Conservation (phyloP, 2,797 vertebrate genomes). For the Pantherophis vulpinus region DNA sequence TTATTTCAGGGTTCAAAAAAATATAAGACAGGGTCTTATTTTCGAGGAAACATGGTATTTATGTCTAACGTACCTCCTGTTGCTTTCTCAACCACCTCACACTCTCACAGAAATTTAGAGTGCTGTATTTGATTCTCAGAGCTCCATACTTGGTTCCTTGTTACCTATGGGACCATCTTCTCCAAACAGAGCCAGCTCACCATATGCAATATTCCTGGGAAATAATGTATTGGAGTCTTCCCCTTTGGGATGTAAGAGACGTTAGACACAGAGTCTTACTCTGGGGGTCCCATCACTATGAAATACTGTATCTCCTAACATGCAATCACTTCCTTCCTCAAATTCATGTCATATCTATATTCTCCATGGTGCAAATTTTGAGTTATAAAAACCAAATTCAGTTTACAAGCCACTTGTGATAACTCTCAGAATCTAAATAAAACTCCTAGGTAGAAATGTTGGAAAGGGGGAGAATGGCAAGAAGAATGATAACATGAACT, state of each 20-base stretch:
- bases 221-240: not conserved
- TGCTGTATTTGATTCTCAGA: not conserved
- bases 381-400: not conserved
- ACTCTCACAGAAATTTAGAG: not conserved
- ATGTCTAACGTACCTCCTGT: not conserved
- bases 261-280: not conserved
- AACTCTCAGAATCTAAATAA: not conserved
- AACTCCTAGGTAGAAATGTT: not conserved
- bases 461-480: not conserved
- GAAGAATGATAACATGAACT: not conserved
- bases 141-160: not conserved
- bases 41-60: not conserved
- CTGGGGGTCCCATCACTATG: not conserved
- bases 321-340: not conserved
- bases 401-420: not conserved
- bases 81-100: not conserved
- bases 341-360: not conserved
- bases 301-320: not conserved
- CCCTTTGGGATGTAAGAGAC: not conserved
- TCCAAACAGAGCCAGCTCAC: not conserved
- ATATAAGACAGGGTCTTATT: no score
- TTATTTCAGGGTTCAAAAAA: no score
- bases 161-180: not conserved
- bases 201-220: not conserved
- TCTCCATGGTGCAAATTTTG: not conserved